Evolutionary conservation across 2,797 vertebrate genomes (phyloP).

Genomic region (Lagocephalus sceleratus): DNA sequence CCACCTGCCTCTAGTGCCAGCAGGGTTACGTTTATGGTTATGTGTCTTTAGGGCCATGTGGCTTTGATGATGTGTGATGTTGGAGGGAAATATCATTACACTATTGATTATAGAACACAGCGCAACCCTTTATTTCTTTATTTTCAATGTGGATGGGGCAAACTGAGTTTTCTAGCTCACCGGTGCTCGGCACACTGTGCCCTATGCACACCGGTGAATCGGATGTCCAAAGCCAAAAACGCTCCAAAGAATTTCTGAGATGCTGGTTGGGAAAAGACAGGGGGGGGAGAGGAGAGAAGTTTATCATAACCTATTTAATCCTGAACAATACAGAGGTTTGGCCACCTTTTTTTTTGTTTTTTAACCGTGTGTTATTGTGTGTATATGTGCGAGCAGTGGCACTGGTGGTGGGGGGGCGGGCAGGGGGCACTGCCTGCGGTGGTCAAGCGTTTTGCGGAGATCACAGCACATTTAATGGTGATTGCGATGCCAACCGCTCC

Average conservation of each 20-base stretch:
- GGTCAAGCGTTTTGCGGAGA: background rate
- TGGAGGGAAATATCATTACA: conserved; percentile 42
- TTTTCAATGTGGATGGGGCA: conserved; percentile 13
- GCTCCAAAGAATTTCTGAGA: conserved; percentile 51
- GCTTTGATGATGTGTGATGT: conserved; percentile 56
- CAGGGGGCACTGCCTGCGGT: conserved; percentile 6
- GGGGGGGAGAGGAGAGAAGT: conserved; percentile 1
- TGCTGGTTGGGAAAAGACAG: conserved; percentile 43
- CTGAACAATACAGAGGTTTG: background rate
- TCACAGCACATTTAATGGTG: conserved; percentile 10
- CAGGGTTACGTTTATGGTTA: background rate
- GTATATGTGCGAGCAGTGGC: background rate
- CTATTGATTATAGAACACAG: conserved; percentile 62
- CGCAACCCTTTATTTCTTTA: background rate
- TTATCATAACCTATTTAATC: background rate
- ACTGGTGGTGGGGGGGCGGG: background rate
- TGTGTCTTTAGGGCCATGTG: conserved; percentile 55
- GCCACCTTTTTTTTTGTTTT: background rate
- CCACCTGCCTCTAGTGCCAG: too few species aligned
- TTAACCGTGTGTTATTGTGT: background rate
- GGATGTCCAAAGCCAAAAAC: conserved; percentile 51
- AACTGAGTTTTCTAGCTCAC: conserved; percentile 37
- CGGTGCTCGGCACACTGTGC: conserved; percentile 37
- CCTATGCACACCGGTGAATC: conserved; percentile 44
- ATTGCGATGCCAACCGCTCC: too few species aligned